Conservation (phyloP, 2,113 vertebrate genomes). For the Muntiacus muntjak region DNA sequence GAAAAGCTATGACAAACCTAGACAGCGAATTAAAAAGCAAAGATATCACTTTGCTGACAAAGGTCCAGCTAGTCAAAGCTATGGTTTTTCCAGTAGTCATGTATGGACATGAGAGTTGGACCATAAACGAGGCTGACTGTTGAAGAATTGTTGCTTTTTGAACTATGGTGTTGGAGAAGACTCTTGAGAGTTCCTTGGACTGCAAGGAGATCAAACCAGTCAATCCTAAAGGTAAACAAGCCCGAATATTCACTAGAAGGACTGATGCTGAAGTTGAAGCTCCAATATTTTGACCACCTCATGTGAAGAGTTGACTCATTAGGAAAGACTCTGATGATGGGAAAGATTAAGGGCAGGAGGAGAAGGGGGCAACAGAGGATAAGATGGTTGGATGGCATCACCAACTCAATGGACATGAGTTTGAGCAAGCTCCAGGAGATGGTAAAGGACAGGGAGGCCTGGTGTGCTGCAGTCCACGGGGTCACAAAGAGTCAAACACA, state of each 20-base stretch:
- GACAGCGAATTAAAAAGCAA: not conserved
- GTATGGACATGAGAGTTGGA: not conserved
- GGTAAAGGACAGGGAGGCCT: not conserved
- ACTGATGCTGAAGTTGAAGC: not conserved
- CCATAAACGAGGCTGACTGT: not conserved
- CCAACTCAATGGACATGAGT: not conserved
- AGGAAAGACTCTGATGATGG: not conserved
- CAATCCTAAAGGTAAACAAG: not conserved
- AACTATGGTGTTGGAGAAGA: not conserved
- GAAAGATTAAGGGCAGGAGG: not conserved
- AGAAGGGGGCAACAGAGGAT: not conserved
- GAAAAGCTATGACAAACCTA: not conserved
- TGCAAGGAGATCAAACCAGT: not conserved
- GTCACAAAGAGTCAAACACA: not conserved
- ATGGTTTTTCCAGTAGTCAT: not conserved
- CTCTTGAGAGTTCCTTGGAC: not conserved
- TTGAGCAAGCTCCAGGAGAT: not conserved
- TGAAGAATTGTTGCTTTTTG: not conserved
- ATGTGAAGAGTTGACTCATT: not conserved
- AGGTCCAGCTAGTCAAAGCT: not conserved
- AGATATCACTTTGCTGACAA: not conserved
- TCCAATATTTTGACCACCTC: not conserved
- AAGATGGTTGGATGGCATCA: not conserved
- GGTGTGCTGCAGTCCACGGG: not conserved
- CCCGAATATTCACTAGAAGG: not conserved